Conservation (phyloP, 2,797 vertebrate genomes). For the Anguilla anguilla region DNA sequence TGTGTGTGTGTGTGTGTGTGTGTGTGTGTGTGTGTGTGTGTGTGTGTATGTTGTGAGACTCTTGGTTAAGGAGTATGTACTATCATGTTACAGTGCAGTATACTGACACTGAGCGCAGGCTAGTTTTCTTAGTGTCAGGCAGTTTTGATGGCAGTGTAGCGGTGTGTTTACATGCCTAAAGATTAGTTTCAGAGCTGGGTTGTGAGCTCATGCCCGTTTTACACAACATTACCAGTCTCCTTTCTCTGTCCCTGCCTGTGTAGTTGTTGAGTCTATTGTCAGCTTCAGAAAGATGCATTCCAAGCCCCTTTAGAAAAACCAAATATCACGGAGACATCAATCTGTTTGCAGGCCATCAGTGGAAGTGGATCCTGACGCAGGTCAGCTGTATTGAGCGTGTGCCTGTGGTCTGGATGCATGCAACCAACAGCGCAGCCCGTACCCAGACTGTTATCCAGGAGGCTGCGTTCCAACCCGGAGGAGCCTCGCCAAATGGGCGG, state of each 20-base stretch:
- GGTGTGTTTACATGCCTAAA: background rate
- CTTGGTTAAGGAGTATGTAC: background rate
- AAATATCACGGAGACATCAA: background rate
- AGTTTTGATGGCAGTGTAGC: conserved; percentile 4
- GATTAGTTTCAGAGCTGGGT: background rate
- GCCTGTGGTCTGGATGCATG: background rate
- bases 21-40: conserved; percentile 9
- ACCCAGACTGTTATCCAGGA: background rate
- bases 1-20: conserved; percentile 7
- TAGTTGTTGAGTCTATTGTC: background rate
- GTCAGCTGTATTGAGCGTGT: background rate
- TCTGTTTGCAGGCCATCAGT: background rate
- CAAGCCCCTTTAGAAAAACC: background rate
- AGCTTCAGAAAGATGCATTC: background rate
- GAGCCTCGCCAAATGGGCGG: background rate
- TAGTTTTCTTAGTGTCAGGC: background rate
- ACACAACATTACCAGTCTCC: background rate
- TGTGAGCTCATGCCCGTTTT: background rate
- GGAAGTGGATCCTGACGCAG: background rate
- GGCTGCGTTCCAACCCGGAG: background rate
- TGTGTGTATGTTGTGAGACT: conserved; percentile 11
- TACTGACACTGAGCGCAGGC: background rate
- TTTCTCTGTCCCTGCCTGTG: background rate
- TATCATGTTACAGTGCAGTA: background rate
- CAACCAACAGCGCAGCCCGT: background rate